These are phyloP conservation scores for Anguilla marmorata DNA, from an alignment of 2,797 vertebrate genomes.

Conservation along the genomic window DNA sequence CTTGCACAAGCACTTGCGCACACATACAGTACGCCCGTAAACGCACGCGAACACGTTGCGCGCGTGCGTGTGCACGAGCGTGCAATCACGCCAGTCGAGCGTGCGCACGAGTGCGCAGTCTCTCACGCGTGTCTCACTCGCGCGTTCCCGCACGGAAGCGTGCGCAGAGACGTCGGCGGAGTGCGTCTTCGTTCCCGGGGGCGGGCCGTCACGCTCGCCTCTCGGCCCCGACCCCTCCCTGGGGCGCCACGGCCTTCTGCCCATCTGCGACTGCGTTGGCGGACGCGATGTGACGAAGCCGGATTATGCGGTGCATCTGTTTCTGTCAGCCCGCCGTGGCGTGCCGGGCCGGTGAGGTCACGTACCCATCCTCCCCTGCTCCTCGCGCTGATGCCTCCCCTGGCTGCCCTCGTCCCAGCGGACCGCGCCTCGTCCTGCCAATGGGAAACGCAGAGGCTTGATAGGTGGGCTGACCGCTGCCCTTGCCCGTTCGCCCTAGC, in stretches of 20 bases:
- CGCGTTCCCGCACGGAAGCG: neutral
- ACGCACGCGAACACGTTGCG: neutral
- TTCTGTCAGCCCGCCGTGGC: conserved; percentile 55
- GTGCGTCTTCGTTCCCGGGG: conserved; percentile 18
- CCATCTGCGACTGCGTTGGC: conserved; percentile 50
- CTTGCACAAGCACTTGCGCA: neutral
- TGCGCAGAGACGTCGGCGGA: neutral
- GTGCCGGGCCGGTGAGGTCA: conserved; percentile 56
- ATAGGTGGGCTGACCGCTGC: conserved; percentile 28
- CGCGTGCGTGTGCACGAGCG: neutral
- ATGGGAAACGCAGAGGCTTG: conserved; percentile 50
- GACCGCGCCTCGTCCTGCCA: conserved; percentile 61
- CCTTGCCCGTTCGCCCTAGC: conserved; percentile 19
- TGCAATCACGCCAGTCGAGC: neutral
- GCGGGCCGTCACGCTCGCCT: conserved; percentile 43
- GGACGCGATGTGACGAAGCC: conserved; percentile 49
- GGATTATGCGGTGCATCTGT: conserved; percentile 59
- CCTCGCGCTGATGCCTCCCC: conserved; percentile 62
- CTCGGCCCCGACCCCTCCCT: conserved; percentile 49
- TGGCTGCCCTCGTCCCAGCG: conserved; percentile 60
- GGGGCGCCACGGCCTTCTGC: conserved; percentile 28
- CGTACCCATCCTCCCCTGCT: conserved; percentile 60
- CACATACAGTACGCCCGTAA: neutral
- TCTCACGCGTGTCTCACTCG: neutral
- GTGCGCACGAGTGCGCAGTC: neutral